Evolutionary conservation across 2,888 invertebrate species (phyloP).

Genomic region (Dastarcus helophoroides): DNA sequence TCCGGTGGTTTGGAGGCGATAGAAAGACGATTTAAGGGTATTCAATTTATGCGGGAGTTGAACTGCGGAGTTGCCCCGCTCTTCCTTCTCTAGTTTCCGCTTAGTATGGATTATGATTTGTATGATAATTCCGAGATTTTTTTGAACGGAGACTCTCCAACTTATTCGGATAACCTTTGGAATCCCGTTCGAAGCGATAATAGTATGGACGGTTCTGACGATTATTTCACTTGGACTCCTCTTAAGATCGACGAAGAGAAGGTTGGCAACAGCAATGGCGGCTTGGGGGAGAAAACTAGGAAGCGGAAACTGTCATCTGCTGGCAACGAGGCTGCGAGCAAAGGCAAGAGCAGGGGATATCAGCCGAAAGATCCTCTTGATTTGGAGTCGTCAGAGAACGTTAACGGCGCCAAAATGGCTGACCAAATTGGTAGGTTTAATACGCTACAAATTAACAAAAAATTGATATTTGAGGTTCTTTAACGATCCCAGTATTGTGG

Average conservation of each 20-base stretch:
- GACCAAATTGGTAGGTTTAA: too few relatives aligned
- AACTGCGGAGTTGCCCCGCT: too few relatives aligned
- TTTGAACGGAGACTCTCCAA: constrained; percentile 20
- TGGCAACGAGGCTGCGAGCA: constrained; percentile 6
- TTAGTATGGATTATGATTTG: constrained; percentile 38
- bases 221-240: constrained; percentile 35
- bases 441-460: too few relatives aligned
- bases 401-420: too few relatives aligned
- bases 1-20: too few relatives aligned
- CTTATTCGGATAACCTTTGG: constrained; percentile 2
- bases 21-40: too few relatives aligned
- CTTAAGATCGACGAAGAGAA: constrained; percentile 30
- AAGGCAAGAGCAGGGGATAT: not conserved
- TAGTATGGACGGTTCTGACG: constrained; percentile 31
- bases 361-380: too few relatives aligned
- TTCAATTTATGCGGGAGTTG: too few relatives aligned
- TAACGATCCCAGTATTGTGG: too few relatives aligned
- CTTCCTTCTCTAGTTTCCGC: not conserved
- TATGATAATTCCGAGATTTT: constrained; percentile 28
- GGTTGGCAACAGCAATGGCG: constrained; percentile 7
- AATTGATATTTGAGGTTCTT: too few relatives aligned
- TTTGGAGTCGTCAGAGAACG: too few relatives aligned
- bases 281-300: constrained; percentile 14
- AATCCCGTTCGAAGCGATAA: constrained; percentile 21
- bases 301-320: constrained; percentile 20